A percentile compares a stretch with the other conserved stretches of the same genome.
phyloP scores from a whole-genome alignment of 1,140 invertebrate species.

The Cyphomyrmex costatus region DNA sequence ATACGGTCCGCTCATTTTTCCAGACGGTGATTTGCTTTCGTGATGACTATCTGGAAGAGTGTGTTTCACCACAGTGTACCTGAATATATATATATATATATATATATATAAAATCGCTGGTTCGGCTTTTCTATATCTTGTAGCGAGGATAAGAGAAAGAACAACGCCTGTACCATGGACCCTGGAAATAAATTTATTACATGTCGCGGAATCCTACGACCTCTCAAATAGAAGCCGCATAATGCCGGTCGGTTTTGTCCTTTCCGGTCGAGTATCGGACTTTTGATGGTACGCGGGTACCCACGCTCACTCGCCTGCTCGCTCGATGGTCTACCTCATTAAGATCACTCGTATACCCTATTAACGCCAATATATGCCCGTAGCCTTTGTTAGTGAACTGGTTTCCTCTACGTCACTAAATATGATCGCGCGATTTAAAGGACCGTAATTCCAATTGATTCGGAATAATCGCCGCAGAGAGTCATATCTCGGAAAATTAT shows the following conservation, averaged over 20 bases:
- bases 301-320: background rate
- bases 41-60: slow-evolving; percentile 47
- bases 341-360: slow-evolving; percentile 59
- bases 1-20: slow-evolving; percentile 16
- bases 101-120: too few relatives aligned
- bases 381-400: slow-evolving; percentile 50
- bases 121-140: slow-evolving; percentile 21
- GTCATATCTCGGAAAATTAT: slow-evolving; percentile 37
- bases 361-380: slow-evolving; percentile 57
- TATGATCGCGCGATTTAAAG: slow-evolving; percentile 34
- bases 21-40: slow-evolving; percentile 17
- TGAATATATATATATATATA: too few relatives aligned
- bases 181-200: slow-evolving; percentile 60
- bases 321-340: slow-evolving; percentile 69
- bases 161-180: slow-evolving; percentile 32
- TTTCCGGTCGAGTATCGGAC: slow-evolving; percentile 45
- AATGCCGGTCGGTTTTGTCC: slow-evolving; percentile 39
- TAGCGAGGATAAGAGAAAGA: slow-evolving; percentile 42
- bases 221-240: slow-evolving; percentile 38
- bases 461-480: slow-evolving; percentile 57
- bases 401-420: slow-evolving; percentile 40
- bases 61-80: slow-evolving; percentile 19
- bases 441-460: slow-evolving; percentile 42
- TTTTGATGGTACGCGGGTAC: slow-evolving; percentile 39
- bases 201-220: slow-evolving; percentile 26